phyloP scores from a whole-genome alignment of 1,140 invertebrate genomes.

The Hirudo medicinalis region DNA sequence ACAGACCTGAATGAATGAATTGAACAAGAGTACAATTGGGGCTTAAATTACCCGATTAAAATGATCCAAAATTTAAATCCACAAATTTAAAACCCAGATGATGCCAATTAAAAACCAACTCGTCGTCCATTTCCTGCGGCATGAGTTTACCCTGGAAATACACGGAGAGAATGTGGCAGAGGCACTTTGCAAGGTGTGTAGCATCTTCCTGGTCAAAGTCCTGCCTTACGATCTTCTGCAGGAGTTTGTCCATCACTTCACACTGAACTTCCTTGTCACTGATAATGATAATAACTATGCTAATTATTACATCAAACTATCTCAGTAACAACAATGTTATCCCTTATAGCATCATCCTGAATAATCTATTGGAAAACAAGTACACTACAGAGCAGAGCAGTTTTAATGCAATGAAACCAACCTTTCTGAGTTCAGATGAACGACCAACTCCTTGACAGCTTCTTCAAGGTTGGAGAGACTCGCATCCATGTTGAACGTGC shows the following conservation, averaged over 20 bases:
- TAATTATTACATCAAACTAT: too few species aligned
- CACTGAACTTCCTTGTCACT: constrained; percentile 53
- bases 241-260: constrained; percentile 56
- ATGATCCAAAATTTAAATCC: too few species aligned
- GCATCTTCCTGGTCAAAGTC: constrained; percentile 54
- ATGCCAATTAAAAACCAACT: constrained; percentile 27
- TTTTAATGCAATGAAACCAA: constrained; percentile 25
- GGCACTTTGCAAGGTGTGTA: constrained; percentile 41
- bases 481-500: constrained; percentile 35
- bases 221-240: constrained; percentile 52
- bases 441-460: constrained; percentile 51
- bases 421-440: constrained; percentile 52
- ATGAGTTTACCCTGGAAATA: constrained; percentile 45
- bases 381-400: neutral
- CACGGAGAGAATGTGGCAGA: constrained; percentile 44
- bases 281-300: constrained; percentile 17
- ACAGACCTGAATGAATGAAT: constrained; percentile 41
- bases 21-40: neutral
- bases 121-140: constrained; percentile 44
- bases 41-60: neutral
- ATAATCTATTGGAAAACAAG: neutral
- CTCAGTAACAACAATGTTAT: neutral
- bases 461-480: constrained; percentile 45
- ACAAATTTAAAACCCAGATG: too few species aligned
- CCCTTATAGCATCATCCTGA: neutral